Base-by-base conservation (phyloP, 1,140 invertebrate genomes). In the Cephus cinctus region DNA sequence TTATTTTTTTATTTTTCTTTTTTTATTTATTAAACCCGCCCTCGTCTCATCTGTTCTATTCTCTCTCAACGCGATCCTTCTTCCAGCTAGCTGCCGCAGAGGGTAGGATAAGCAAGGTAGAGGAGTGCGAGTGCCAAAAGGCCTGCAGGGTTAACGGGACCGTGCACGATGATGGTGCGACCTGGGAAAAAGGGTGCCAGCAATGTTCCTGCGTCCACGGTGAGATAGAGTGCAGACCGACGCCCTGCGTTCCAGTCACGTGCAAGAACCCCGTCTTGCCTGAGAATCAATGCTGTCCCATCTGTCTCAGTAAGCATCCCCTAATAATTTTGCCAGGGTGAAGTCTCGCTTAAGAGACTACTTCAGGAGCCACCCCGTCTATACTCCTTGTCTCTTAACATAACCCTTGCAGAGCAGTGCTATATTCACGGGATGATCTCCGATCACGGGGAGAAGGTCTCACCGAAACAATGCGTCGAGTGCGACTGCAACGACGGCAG, bases 91-190 rank as follows among this genome's bases (percentile, higher is more conserved):
- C 81, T 66, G 81, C 80, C 65, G 83, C 87, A 53, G 89, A 93
- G 72, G 80, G 82, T 58, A 81, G 87, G 50, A 81, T 94, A 71
- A 78, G 80, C 61, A 81, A 81, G 60, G 79, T 94, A 57, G 89
- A 94, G 75, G 83, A 90, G 66, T 96, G 92, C 77, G 90, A 94
- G 74, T 94, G 92, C 77, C 85, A 88, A 73, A 90, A 90, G 73
- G 90, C 88, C 30, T 96, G 92, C 78, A 79, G 80, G 56, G 80
- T 85, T 39, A 93, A 94, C 71, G 88, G 86, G 21, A 86, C 86
- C 9, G 80, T 87, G 19, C 83, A 87, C 62, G 82, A 86, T 15
- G 91, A 94, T 68, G 91, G 91, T 34, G 85, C 86, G 23, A 86
- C 82, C 4, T 92, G 89, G 90, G 82, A 87, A 69, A 82, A 82